These are phyloP conservation scores for human (Homo sapiens) DNA, from an alignment of 2,113 vertebrate species.

Conservation along the genomic window DNA sequence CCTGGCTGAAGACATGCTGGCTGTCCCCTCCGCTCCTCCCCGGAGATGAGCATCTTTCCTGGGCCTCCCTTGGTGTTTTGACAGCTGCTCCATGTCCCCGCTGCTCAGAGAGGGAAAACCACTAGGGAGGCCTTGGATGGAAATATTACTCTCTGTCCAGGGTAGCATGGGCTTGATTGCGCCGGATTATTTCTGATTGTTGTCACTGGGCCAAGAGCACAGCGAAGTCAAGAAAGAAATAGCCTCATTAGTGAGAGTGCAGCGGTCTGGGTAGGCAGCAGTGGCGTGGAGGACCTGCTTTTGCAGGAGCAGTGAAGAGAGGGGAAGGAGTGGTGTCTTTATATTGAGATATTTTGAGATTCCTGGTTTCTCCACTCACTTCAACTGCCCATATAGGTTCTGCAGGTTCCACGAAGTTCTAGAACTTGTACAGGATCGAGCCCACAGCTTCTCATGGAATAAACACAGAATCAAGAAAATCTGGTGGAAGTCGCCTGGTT, in stretches of 20 bases:
- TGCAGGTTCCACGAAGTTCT: neutral
- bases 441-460: neutral
- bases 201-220: neutral
- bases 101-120: neutral
- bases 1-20: neutral
- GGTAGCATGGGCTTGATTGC: neutral
- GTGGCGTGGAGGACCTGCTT: fast-evolving
- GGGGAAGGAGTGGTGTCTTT: neutral
- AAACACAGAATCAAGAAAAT: neutral
- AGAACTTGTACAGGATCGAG: neutral
- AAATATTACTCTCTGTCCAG: neutral
- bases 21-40: fast-evolving
- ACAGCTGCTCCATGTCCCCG: fast-evolving
- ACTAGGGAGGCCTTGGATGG: neutral
- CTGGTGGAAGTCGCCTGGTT: neutral
- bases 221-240: neutral
- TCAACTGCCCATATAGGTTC: neutral
- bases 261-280: neutral
- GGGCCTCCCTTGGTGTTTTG: neutral
- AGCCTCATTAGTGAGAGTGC: neutral
- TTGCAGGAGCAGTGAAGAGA: neutral
- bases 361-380: neutral
- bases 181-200: neutral
- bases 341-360: neutral
- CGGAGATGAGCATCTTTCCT: neutral